Conservation (phyloP, 2,888 invertebrate species). For the Andrena camellia region DNA sequence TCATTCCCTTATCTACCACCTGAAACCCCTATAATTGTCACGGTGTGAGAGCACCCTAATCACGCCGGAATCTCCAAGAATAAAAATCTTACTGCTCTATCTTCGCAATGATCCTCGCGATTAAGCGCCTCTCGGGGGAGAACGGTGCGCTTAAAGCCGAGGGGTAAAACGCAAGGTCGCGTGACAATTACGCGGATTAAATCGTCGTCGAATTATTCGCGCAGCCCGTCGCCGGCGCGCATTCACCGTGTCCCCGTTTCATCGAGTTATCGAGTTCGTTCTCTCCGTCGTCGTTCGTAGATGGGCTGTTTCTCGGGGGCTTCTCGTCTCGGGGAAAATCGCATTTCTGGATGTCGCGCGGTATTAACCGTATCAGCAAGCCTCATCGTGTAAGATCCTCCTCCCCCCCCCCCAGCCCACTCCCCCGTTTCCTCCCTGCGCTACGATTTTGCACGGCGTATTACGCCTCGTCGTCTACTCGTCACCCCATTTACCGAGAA, state of each 20-base stretch:
- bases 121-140: not conserved
- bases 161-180: conserved; percentile 24
- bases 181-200: conserved; percentile 54
- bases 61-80: too few relatives aligned
- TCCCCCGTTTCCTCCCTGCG: too few relatives aligned
- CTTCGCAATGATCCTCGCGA: not conserved
- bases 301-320: conserved; percentile 51
- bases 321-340: conserved; percentile 62
- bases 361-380: conserved; percentile 65
- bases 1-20: too few relatives aligned
- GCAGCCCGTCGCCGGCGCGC: conserved; percentile 12
- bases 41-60: too few relatives aligned
- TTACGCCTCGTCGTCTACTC: conserved; percentile 51
- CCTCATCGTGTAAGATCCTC: conserved; percentile 52
- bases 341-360: conserved; percentile 64
- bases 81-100: not conserved
- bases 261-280: conserved; percentile 64
- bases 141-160: not conserved
- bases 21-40: too few relatives aligned
- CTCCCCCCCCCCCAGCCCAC: not conserved
- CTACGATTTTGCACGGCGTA: conserved; percentile 53
- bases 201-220: conserved; percentile 53
- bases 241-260: conserved; percentile 19
- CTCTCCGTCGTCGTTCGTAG: conserved; percentile 21
- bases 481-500: conserved; percentile 61